Percentiles rank a stretch among this genome's conserved stretches.
These are phyloP conservation scores for Rostratula benghalensis DNA, from an alignment of 2,113 vertebrate species.

Conservation along the genomic window DNA sequence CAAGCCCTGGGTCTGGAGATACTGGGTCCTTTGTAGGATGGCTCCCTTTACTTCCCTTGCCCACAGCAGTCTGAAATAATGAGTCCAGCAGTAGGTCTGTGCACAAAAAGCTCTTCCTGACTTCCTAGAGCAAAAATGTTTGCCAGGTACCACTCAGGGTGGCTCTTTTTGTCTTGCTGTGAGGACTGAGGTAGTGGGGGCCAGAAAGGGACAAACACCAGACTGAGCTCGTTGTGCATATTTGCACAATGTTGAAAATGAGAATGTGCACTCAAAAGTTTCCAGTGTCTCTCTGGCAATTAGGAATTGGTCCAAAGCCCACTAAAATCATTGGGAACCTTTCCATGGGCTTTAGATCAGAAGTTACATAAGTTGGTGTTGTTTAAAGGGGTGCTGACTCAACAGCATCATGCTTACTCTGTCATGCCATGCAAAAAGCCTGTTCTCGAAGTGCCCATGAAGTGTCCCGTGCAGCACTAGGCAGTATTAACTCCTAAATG, in stretches of 20 bases:
- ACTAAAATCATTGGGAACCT: neutral
- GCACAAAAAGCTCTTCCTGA: constrained; percentile 19
- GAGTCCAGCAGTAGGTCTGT: neutral
- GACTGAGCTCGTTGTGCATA: neutral
- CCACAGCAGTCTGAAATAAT: neutral
- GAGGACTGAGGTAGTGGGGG: neutral
- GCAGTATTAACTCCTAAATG: neutral
- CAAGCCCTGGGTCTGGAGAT: neutral
- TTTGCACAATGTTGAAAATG: neutral
- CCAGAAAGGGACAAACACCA: neutral
- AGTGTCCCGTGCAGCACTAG: neutral
- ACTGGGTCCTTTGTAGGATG: neutral
- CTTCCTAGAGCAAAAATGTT: constrained; percentile 15
- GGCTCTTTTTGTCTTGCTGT: constrained; percentile 2
- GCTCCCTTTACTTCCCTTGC: constrained; percentile 4
- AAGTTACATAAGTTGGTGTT: neutral
- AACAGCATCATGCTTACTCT: neutral
- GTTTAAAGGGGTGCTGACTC: neutral
- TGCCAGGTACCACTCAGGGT: neutral
- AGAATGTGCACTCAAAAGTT: constrained; percentile 13
- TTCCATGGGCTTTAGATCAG: neutral
- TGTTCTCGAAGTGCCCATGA: neutral
- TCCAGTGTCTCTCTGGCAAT: constrained; percentile 1
- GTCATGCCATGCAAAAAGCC: neutral
- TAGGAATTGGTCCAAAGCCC: constrained; percentile 8